Conservation (phyloP, 2,888 invertebrate genomes). For the Dioctria rufipes region DNA sequence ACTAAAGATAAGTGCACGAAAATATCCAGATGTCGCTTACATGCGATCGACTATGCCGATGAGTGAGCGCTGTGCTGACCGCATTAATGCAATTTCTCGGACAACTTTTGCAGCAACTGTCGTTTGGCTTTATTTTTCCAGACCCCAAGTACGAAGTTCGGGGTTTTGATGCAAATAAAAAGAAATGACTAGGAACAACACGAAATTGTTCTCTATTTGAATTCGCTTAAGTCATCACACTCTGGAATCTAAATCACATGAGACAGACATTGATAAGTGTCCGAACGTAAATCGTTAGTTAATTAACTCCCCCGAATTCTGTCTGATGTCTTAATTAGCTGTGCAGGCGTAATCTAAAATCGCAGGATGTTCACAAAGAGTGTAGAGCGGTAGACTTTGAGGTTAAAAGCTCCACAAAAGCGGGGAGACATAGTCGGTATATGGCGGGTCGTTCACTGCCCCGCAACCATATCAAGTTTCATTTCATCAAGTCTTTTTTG, state of each 20-base stretch:
- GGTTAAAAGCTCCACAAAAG: conserved; percentile 3
- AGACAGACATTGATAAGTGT: conserved; percentile 37
- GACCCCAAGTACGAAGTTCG: too few species aligned
- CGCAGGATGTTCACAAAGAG: neutral
- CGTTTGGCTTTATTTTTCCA: neutral
- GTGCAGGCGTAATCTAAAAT: neutral
- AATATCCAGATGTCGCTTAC: neutral
- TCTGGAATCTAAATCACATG: neutral
- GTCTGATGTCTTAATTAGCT: conserved; percentile 49
- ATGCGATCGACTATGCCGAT: neutral
- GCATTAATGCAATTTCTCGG: neutral
- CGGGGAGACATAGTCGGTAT: neutral
- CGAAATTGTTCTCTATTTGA: neutral
- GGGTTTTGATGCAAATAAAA: too few species aligned
- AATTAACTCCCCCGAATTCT: conserved; percentile 32
- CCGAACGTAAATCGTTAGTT: conserved; percentile 47
- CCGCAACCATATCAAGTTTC: conserved; percentile 48
- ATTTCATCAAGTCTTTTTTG: conserved; percentile 37
- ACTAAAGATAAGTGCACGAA: neutral
- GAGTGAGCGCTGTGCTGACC: neutral
- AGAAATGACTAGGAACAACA: neutral
- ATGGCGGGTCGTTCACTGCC: conserved; percentile 14
- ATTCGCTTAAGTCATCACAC: neutral
- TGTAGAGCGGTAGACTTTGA: neutral
- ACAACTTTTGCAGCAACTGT: conserved; percentile 36